phyloP scores from a whole-genome alignment of 2,113 vertebrate genomes.

The Triplophysa tibetana region DNA sequence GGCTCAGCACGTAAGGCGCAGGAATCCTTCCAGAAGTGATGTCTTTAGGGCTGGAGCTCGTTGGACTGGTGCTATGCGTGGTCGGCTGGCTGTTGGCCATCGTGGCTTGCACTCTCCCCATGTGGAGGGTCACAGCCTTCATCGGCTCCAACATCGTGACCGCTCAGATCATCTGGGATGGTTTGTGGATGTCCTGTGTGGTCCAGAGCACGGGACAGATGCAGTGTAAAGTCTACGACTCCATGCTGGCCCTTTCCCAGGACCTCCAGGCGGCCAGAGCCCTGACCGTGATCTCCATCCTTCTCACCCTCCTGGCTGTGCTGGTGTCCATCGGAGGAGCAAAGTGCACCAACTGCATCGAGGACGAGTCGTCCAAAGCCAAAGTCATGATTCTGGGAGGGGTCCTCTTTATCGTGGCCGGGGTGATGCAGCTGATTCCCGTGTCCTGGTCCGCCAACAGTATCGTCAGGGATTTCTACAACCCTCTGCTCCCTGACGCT shows the following conservation, averaged over 20 bases:
- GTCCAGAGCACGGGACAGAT: conserved; percentile 78
- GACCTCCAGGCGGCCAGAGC: conserved; percentile 75
- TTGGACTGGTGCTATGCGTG: conserved; percentile 72
- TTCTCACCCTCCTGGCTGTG: conserved; percentile 71
- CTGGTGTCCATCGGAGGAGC: conserved; percentile 73
- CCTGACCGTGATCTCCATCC: conserved; percentile 74
- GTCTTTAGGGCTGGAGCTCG: conserved; percentile 74
- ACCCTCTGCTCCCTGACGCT: conserved; percentile 68
- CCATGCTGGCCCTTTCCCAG: conserved; percentile 73
- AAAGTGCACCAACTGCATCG: conserved; percentile 79
- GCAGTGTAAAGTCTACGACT: conserved; percentile 79
- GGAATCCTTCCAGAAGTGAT: conserved; percentile 55
- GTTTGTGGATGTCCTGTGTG: conserved; percentile 78
- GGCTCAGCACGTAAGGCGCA: background rate
- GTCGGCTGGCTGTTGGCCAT: conserved; percentile 77
- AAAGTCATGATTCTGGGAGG: conserved; percentile 77
- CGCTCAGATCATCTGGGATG: conserved; percentile 78
- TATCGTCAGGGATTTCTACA: conserved; percentile 78
- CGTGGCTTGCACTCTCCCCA: conserved; percentile 72
- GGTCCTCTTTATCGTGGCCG: conserved; percentile 72
- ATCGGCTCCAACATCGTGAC: conserved; percentile 79
- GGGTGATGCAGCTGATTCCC: conserved; percentile 75
- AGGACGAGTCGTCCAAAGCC: conserved; percentile 73
- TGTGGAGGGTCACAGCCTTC: conserved; percentile 78
- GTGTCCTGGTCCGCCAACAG: conserved; percentile 76